These are phyloP conservation scores for Denticeps clupeoides DNA, from an alignment of 2,797 vertebrate species.

Conservation along the genomic window DNA sequence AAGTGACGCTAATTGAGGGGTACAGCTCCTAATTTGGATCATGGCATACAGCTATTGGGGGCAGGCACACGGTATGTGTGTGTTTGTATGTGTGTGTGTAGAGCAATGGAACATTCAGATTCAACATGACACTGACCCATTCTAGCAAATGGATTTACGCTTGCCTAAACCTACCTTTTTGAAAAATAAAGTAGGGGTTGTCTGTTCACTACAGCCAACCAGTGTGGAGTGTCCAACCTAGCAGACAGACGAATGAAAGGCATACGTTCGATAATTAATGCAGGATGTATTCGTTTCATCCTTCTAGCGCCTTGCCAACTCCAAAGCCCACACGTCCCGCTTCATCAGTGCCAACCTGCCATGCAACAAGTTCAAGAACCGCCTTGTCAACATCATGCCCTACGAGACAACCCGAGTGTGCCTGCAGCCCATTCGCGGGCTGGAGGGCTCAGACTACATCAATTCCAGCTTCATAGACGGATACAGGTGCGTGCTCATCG, in stretches of 20 bases:
- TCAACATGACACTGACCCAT: conserved; percentile 10
- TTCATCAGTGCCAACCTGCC: conserved; percentile 98
- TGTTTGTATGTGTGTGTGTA: conserved; percentile 7
- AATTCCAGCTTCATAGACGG: conserved; percentile 93
- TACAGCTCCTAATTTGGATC: conserved; percentile 23
- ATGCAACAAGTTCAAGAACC: conserved; percentile 98
- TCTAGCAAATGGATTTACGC: neutral
- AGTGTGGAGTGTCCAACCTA: neutral
- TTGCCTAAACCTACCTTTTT: neutral
- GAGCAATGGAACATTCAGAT: neutral
- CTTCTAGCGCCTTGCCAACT: conserved; percentile 82
- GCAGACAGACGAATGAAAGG: too few relatives aligned
- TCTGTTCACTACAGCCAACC: too few relatives aligned
- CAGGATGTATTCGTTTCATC: neutral
- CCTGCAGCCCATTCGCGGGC: conserved; percentile 91
- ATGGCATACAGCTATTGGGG: conserved; percentile 4
- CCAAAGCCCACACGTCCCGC: conserved; percentile 93
- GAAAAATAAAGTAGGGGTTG: too few relatives aligned
- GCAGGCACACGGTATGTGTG: neutral
- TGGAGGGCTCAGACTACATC: conserved; percentile 96
- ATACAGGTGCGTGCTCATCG: conserved; percentile 65
- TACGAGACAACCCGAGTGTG: conserved; percentile 93
- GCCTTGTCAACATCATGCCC: conserved; percentile 98
- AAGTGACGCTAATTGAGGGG: conserved; percentile 27
- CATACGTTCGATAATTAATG: too few relatives aligned